Conservation (phyloP, 2,113 vertebrate genomes). For the Neotragus moschatus region DNA sequence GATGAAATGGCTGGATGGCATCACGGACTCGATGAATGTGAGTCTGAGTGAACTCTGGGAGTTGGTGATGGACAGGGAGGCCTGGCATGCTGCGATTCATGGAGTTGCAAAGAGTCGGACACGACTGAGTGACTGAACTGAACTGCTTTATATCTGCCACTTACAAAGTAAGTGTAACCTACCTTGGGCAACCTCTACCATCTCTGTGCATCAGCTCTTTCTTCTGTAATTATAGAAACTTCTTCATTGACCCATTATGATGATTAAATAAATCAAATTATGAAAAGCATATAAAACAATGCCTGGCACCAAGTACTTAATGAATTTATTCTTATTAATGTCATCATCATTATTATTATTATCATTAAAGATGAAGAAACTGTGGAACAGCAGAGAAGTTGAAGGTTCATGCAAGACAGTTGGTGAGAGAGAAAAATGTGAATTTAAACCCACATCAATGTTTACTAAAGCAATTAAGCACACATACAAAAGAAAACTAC, state of each 20-base stretch:
- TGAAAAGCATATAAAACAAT: not conserved
- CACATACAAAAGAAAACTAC: not conserved
- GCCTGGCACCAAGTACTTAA: not conserved
- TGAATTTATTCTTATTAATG: not conserved
- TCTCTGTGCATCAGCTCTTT: not conserved
- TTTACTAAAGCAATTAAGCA: not conserved
- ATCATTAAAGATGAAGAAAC: not conserved
- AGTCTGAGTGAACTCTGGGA: no score
- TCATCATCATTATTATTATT: not conserved
- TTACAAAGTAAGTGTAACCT: not conserved
- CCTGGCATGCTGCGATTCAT: no score
- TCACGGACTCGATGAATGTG: no score
- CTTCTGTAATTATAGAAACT: not conserved
- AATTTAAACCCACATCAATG: not conserved
- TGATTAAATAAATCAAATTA: not conserved
- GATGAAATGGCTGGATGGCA: no score
- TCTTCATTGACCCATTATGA: not conserved
- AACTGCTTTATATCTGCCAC: not conserved
- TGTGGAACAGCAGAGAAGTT: not conserved
- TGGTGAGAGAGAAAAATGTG: not conserved
- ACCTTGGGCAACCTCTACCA: not conserved
- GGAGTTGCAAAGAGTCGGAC: no score
- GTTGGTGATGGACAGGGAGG: no score
- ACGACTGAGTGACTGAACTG: no score
- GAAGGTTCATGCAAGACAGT: not conserved